These are phyloP conservation scores for Drosophila maculinotata DNA, from an alignment of 2,888 invertebrate genomes.

Conservation along the genomic window DNA sequence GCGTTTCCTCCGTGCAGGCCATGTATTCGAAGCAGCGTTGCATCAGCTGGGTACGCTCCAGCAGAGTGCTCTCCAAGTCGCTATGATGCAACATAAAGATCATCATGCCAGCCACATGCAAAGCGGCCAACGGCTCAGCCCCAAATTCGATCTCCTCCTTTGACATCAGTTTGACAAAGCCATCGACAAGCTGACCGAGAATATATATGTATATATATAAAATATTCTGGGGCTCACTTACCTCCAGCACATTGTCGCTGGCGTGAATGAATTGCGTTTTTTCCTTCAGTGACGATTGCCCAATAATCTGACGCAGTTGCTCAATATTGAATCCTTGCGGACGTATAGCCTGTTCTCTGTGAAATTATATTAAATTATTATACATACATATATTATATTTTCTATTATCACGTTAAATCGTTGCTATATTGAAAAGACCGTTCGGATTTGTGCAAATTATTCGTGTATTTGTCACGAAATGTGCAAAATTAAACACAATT, in stretches of 20 bases:
- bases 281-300: constrained; percentile 15
- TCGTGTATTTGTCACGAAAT: too few species aligned
- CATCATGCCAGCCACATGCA: constrained; percentile 64
- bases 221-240: neutral
- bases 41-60: constrained; percentile 50
- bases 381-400: neutral
- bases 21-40: constrained; percentile 61
- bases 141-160: constrained; percentile 57
- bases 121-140: constrained; percentile 42
- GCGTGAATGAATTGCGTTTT: constrained; percentile 41
- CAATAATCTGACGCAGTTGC: constrained; percentile 38
- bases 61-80: constrained; percentile 35
- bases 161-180: constrained; percentile 41
- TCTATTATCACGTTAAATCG: too few species aligned
- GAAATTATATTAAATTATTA: neutral
- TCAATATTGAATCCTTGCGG: constrained; percentile 61
- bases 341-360: constrained; percentile 33
- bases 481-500: too few species aligned
- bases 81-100: constrained; percentile 52
- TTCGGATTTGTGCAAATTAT: too few species aligned
- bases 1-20: constrained; percentile 61
- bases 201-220: neutral
- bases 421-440: too few species aligned
- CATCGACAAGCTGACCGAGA: constrained; percentile 34
- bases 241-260: constrained; percentile 56